Conservation (phyloP, 2,113 vertebrate species). For the Carassius auratus region DNA sequence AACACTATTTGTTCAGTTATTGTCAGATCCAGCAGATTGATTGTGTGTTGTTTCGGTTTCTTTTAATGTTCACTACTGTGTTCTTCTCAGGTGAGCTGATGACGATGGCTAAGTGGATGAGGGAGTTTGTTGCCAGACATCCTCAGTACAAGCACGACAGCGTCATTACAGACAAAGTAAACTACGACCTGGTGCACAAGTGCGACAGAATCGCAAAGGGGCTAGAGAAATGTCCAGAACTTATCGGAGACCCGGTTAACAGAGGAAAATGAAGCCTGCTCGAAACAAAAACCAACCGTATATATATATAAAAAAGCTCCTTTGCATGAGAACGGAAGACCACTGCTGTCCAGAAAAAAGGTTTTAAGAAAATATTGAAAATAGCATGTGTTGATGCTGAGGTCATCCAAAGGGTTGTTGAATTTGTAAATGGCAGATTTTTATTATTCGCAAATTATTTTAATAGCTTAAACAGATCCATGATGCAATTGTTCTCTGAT, state of each 20-base stretch:
- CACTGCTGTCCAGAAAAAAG: constrained; percentile 69
- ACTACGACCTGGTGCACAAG: constrained; percentile 88
- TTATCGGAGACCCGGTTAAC: constrained; percentile 85
- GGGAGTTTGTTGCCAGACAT: constrained; percentile 89
- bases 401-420: constrained; percentile 77
- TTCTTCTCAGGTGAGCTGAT: constrained; percentile 86
- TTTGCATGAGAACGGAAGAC: constrained; percentile 74
- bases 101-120: constrained; percentile 97
- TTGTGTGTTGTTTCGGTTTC: too few species aligned
- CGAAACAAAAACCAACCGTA: neutral
- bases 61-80: neutral
- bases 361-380: constrained; percentile 65
- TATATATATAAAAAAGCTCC: constrained; percentile 16
- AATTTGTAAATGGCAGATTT: constrained; percentile 93
- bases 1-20: too few species aligned
- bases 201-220: constrained; percentile 90
- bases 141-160: constrained; percentile 95
- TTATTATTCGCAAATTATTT: constrained; percentile 93
- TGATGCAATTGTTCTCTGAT: constrained; percentile 69
- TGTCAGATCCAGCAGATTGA: too few species aligned
- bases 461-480: constrained; percentile 81
- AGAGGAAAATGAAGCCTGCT: constrained; percentile 77
- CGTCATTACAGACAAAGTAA: constrained; percentile 92
- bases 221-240: constrained; percentile 86
- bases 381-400: constrained; percentile 68